phyloP scores from a whole-genome alignment of 2,113 vertebrate genomes.

The Asarcornis scutulata region DNA sequence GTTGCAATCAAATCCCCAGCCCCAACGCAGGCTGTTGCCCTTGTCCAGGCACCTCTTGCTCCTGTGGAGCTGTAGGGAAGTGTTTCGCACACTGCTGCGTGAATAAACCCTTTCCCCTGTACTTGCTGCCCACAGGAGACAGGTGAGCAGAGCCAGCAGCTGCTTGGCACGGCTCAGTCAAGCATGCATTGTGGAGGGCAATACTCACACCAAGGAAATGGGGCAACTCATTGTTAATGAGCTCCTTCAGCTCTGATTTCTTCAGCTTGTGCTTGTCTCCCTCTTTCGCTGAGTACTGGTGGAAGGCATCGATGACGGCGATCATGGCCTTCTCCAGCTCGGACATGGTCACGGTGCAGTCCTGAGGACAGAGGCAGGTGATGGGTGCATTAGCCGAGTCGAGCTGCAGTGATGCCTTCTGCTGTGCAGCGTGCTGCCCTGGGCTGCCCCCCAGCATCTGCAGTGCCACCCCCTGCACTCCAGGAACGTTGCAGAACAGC shows the following conservation, averaged over 20 bases:
- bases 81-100: background rate
- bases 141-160: background rate
- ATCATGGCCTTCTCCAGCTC: conserved; percentile 86
- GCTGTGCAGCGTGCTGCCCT: accelerated
- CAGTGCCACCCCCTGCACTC: accelerated
- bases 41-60: background rate
- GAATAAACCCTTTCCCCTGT: background rate
- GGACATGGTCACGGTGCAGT: conserved; percentile 69
- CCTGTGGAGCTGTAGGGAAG: background rate
- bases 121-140: accelerated
- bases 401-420: background rate
- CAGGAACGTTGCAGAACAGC: background rate
- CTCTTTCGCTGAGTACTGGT: conserved; percentile 84
- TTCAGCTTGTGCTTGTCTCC: conserved; percentile 88
- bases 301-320: conserved; percentile 81
- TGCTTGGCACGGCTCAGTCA: background rate
- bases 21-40: background rate
- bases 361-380: background rate
- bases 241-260: conserved; percentile 87
- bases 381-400: accelerated
- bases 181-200: accelerated
- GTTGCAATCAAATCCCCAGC: background rate
- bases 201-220: conserved; percentile 81
- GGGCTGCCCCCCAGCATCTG: accelerated
- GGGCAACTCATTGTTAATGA: conserved; percentile 82